Conservation (phyloP, 2,888 invertebrate genomes). For the Hoplodrina blanda region DNA sequence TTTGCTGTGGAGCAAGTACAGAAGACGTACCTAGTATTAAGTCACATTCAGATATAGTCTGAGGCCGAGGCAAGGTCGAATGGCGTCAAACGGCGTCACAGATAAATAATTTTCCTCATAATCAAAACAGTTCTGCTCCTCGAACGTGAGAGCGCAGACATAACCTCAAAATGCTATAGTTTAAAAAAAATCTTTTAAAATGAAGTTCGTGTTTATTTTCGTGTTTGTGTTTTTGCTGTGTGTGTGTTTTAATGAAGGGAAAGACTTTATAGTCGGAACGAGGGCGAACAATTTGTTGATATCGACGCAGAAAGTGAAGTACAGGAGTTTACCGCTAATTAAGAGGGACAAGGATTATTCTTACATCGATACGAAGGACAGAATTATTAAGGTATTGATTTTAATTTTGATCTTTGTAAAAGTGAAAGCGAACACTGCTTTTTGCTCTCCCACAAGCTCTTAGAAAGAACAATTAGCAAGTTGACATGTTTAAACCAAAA, state of each 20-base stretch:
- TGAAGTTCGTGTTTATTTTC: constrained; percentile 74
- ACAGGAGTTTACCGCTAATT: constrained; percentile 75
- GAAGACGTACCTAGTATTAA: constrained; percentile 46
- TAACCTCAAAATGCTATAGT: constrained; percentile 69
- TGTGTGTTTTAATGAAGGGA: constrained; percentile 75
- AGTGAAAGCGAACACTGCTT: background rate
- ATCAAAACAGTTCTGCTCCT: constrained; percentile 63
- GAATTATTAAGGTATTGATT: constrained; percentile 81
- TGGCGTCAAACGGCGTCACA: constrained; percentile 68
- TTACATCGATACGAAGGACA: constrained; percentile 79
- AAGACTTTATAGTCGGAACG: constrained; percentile 81
- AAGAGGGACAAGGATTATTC: constrained; percentile 82
- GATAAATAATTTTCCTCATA: constrained; percentile 75
- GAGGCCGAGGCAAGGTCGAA: constrained; percentile 73
- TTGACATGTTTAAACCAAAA: background rate
- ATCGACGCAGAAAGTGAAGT: constrained; percentile 81
- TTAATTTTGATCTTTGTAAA: constrained; percentile 15
- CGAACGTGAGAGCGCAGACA: constrained; percentile 66
- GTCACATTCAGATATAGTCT: constrained; percentile 62
- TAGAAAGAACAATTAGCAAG: background rate
- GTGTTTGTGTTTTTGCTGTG: constrained; percentile 73
- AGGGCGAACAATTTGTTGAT: constrained; percentile 83
- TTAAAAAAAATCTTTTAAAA: constrained; percentile 62
- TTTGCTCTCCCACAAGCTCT: background rate
- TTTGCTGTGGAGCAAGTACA: constrained; percentile 35